Percentiles rank a stretch among this genome's conserved stretches.
phyloP scores from a whole-genome alignment of 1,140 invertebrate genomes.

The Ceratina japonica region DNA sequence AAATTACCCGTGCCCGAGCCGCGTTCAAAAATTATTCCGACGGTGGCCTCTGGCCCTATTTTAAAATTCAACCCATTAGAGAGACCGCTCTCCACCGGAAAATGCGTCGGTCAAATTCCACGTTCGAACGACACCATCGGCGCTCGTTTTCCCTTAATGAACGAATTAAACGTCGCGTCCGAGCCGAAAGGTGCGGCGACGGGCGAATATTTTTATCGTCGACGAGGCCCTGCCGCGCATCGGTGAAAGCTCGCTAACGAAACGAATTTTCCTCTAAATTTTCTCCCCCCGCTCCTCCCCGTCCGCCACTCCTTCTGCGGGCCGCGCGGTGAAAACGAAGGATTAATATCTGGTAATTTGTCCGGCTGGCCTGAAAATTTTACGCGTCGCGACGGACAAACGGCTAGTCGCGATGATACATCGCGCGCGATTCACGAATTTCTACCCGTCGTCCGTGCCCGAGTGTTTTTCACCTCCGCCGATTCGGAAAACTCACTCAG shows the following conservation, averaged over 20 bases:
- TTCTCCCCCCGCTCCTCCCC: not conserved
- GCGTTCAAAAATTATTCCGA: not conserved
- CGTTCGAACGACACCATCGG: too few relatives aligned
- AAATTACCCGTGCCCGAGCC: too few relatives aligned
- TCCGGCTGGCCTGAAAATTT: constrained; percentile 19
- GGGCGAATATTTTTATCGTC: constrained; percentile 5
- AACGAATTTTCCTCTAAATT: not conserved
- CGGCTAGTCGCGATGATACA: constrained; percentile 22
- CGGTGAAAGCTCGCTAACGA: not conserved
- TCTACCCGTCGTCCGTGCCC: not conserved
- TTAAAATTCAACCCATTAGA: not conserved
- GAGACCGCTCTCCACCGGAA: not conserved
- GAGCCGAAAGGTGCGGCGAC: not conserved
- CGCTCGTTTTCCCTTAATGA: not conserved
- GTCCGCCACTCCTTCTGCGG: not conserved
- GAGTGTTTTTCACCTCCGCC: not conserved
- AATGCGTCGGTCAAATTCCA: not conserved
- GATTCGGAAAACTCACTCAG: constrained; percentile 10
- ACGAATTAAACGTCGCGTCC: not conserved
- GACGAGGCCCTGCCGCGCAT: not conserved
- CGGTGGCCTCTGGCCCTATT: not conserved
- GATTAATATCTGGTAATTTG: constrained; percentile 41
- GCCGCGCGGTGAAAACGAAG: not conserved
- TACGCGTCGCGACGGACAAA: not conserved
- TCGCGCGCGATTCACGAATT: constrained; percentile 7